Base-by-base conservation (phyloP, 2,888 invertebrate genomes). In the Linnaemya vulpina region DNA sequence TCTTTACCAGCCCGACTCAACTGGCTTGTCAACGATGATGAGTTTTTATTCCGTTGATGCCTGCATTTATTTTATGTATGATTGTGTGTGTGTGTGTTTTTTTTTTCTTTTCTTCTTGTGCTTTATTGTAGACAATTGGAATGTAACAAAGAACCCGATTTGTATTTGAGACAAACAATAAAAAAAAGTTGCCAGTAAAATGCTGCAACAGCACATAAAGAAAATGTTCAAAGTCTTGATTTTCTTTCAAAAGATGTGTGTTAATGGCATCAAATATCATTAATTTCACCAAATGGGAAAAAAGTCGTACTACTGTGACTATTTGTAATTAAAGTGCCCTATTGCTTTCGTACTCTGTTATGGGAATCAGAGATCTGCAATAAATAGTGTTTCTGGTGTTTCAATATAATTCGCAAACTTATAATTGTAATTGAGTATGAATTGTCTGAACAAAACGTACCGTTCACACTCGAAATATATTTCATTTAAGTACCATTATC, bases 241-340 rank as follows among this genome's bases (percentile, higher is more conserved):
- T 85, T 82, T 77, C 70, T 46, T 81, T 53, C 25, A 58, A 83
- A 84, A 79, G 88, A 90, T 90, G 88, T 89, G 88, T 89, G 90
- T 89, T 90, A 90, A 90, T 90, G 88, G 90, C 90, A 90, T 90
- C 90, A 91, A 91, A 91, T 90, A 87, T 90, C 91, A 86, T 90
- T 90, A 89, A 90, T 90, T 90, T 90, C 89, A 88, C 89, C 67
- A 82, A 75, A 75, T 60, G 63, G 30, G n/a, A 9, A 76, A 70
- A 70, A 22, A 25, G 65, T 53, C 51, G 15, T 20, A 38, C 20
- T 38, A 68, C 20, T 22, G 38, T 13, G 22, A 35, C 1, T 53
- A 9, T 22, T 20, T 20, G 15, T 10, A 15, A 53, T 15, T 1
- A 7, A 55, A 25, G 46, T 13, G 8, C 17, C 43, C 43, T 35